Evolutionary conservation across 2,888 invertebrate species (phyloP).

Genomic region (Nineta flava): DNA sequence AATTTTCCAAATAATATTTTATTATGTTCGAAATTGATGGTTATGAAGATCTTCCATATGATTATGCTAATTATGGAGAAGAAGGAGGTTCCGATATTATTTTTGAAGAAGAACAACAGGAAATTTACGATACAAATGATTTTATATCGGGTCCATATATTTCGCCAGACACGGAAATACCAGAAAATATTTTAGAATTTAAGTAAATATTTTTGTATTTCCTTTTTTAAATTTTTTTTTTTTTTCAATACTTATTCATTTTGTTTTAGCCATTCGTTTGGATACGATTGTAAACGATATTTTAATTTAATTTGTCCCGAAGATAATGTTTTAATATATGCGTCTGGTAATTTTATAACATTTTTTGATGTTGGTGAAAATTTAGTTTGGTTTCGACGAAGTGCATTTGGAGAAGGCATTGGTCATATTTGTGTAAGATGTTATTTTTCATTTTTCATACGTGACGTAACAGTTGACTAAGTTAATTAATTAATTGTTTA

Average conservation of each 20-base stretch:
- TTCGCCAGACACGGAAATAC: constrained; percentile 35
- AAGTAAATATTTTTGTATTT: constrained; percentile 29
- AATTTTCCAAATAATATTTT: not conserved
- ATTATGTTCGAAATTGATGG: not conserved
- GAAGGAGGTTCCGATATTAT: constrained; percentile 9
- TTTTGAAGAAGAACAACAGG: constrained; percentile 15
- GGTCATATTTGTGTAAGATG: constrained; percentile 55
- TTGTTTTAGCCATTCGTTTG: constrained; percentile 59
- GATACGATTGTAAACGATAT: constrained; percentile 66
- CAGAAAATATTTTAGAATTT: constrained; percentile 42
- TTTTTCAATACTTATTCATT: not conserved
- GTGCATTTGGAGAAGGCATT: constrained; percentile 62
- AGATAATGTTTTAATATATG: constrained; percentile 55
- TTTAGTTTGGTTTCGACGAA: constrained; percentile 51
- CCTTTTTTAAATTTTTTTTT: not conserved
- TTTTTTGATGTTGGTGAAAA: constrained; percentile 53
- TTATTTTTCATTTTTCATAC: too few species aligned
- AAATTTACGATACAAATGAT: constrained; percentile 28
- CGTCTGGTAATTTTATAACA: constrained; percentile 66
- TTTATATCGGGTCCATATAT: constrained; percentile 39
- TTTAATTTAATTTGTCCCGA: constrained; percentile 70
- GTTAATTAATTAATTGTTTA: too few species aligned
- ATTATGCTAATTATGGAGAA: constrained; percentile 9
- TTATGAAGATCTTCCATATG: constrained; percentile 1
- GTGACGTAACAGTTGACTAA: too few species aligned